Conservation (phyloP, 2,113 vertebrate species). For the Solenodon paradoxus region DNA sequence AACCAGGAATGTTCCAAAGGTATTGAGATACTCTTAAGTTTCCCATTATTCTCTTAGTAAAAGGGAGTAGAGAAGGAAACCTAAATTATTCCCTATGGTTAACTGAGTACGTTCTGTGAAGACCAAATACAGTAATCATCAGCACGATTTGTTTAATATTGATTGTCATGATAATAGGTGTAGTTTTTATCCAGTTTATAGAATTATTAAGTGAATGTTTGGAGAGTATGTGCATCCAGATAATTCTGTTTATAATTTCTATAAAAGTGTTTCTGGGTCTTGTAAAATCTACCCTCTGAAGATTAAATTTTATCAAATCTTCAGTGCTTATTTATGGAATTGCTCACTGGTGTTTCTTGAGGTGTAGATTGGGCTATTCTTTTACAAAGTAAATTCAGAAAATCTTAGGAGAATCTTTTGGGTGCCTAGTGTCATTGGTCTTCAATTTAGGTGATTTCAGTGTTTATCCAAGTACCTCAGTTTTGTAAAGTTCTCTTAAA, state of each 20-base stretch:
- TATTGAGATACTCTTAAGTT: not conserved
- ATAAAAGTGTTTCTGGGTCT: conserved; percentile 47
- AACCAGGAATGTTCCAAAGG: not conserved
- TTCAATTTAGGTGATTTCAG: not conserved
- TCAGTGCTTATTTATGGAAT: not conserved
- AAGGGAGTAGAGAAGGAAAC: not conserved
- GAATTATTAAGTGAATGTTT: conserved; percentile 45
- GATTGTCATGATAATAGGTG: conserved; percentile 5
- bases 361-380: not conserved
- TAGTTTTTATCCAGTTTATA: conserved; percentile 27
- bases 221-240: conserved; percentile 8
- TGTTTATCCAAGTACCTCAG: not conserved
- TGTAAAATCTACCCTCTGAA: conserved; percentile 37
- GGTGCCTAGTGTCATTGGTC: not conserved
- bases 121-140: conserved; percentile 27
- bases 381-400: not conserved
- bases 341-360: not conserved
- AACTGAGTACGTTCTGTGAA: conserved; percentile 8
- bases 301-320: not conserved
- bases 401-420: not conserved
- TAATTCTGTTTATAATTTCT: conserved; percentile 45
- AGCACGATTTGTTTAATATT: not conserved
- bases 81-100: not conserved
- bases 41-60: not conserved
- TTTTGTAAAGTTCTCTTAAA: not conserved